These are phyloP conservation scores for Myotis davidii DNA, from an alignment of 2,113 vertebrate species.

Conservation along the genomic window DNA sequence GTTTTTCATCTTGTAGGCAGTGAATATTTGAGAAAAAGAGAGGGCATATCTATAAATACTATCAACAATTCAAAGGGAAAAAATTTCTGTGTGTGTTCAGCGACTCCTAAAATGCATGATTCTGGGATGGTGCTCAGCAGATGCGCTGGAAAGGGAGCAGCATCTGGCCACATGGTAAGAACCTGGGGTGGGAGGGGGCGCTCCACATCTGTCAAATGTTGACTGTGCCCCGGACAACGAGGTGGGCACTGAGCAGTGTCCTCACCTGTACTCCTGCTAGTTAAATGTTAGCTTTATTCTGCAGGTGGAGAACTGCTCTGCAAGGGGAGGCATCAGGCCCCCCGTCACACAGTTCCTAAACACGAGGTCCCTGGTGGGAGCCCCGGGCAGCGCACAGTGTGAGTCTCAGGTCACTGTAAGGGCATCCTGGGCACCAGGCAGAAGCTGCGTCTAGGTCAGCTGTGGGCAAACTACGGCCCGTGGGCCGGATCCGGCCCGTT, in stretches of 20 bases:
- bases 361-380: not conserved
- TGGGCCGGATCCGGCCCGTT: too few relatives aligned
- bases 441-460: not conserved
- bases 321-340: not conserved
- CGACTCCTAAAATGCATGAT: not conserved
- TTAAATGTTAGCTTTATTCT: not conserved
- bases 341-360: not conserved
- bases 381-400: not conserved
- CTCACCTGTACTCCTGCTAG: not conserved
- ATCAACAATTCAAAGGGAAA: not conserved
- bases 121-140: not conserved
- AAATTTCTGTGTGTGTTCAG: not conserved
- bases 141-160: too few relatives aligned
- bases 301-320: not conserved
- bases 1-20: not conserved
- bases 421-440: fast-evolving
- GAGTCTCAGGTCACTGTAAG: fast-evolving
- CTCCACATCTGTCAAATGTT: not conserved
- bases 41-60: not conserved
- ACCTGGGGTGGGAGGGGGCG: not conserved
- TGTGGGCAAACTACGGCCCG: too few relatives aligned
- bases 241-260: not conserved
- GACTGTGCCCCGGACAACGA: not conserved
- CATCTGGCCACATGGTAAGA: not conserved
- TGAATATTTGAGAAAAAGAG: not conserved